A percentile compares a stretch with the other conserved stretches of the same genome.
Evolutionary conservation across 2,888 invertebrate genomes (phyloP).

Genomic region (Acrocyrtus sp.): DNA sequence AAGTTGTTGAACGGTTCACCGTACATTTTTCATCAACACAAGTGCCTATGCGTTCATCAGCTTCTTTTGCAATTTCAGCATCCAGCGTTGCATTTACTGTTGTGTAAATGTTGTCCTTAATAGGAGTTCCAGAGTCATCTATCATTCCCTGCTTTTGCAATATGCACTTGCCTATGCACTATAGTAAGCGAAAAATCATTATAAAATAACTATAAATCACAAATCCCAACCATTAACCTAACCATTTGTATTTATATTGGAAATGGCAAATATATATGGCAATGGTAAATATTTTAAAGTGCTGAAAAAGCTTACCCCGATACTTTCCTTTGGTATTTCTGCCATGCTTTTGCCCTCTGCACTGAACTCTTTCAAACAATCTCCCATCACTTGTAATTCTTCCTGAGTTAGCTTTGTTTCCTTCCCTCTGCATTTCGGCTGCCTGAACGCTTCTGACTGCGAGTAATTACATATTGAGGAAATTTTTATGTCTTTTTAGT

Average conservation of each 20-base stretch:
- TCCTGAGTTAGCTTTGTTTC: slow-evolving; percentile 36
- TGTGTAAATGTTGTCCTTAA: slow-evolving; percentile 38
- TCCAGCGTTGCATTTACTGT: slow-evolving; percentile 41
- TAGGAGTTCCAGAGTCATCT: slow-evolving; percentile 27
- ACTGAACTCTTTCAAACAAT: slow-evolving; percentile 35
- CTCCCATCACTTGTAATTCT: slow-evolving; percentile 30
- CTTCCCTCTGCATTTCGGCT: slow-evolving; percentile 44
- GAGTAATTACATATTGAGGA: not conserved
- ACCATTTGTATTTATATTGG: no score
- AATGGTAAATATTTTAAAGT: no score
- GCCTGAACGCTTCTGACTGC: slow-evolving; percentile 11
- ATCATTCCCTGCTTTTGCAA: slow-evolving; percentile 39
- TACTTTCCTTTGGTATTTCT: slow-evolving; percentile 33
- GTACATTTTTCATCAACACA: slow-evolving; percentile 51
- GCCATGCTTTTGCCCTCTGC: slow-evolving; percentile 7
- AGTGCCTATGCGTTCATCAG: slow-evolving; percentile 25
- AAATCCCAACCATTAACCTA: no score
- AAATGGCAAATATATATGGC: no score
- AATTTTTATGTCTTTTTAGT: no score
- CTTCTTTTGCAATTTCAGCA: slow-evolving; percentile 24
- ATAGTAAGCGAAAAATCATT: no score
- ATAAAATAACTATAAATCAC: no score
- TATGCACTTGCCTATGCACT: slow-evolving; percentile 52
- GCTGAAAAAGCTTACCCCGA: slow-evolving; percentile 40
- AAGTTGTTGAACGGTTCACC: not conserved